Evolutionary conservation across 2,797 vertebrate genomes (phyloP).

Genomic region (Miichthys miiuy): DNA sequence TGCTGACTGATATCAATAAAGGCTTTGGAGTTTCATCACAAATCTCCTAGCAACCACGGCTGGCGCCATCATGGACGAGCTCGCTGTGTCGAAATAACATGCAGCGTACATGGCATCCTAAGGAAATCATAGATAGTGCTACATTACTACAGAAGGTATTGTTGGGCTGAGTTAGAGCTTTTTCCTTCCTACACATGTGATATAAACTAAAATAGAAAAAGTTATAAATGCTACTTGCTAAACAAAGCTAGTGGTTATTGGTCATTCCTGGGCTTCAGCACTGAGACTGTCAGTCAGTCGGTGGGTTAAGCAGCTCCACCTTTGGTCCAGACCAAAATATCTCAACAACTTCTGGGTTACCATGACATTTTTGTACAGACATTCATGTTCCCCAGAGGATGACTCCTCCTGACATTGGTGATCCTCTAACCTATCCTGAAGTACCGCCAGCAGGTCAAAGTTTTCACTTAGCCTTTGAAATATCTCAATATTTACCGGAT

Average conservation of each 20-base stretch:
- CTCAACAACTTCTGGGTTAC: background rate
- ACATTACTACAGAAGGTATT: background rate
- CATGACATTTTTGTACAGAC: background rate
- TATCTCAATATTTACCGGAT: background rate
- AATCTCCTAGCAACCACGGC: slow-evolving; percentile 60
- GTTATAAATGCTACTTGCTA: background rate
- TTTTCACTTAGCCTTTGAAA: background rate
- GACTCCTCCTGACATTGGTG: background rate
- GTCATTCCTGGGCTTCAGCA: background rate
- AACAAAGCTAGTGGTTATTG: background rate
- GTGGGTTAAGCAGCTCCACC: background rate
- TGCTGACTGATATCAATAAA: slow-evolving; percentile 61
- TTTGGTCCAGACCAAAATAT: background rate
- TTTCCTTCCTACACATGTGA: background rate
- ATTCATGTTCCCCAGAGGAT: background rate
- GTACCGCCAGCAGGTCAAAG: background rate
- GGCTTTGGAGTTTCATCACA: slow-evolving; percentile 57
- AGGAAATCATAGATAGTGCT: slow-evolving; percentile 10
- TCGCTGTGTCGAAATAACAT: slow-evolving; percentile 55
- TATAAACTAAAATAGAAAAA: too few relatives aligned
- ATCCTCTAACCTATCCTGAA: background rate
- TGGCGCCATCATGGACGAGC: slow-evolving; percentile 40
- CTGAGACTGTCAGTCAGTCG: background rate
- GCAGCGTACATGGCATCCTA: slow-evolving; percentile 30
- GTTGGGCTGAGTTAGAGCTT: background rate